Evolutionary conservation across 2,113 vertebrate species (phyloP).

Genomic region (Gymnobelideus leadbeateri): DNA sequence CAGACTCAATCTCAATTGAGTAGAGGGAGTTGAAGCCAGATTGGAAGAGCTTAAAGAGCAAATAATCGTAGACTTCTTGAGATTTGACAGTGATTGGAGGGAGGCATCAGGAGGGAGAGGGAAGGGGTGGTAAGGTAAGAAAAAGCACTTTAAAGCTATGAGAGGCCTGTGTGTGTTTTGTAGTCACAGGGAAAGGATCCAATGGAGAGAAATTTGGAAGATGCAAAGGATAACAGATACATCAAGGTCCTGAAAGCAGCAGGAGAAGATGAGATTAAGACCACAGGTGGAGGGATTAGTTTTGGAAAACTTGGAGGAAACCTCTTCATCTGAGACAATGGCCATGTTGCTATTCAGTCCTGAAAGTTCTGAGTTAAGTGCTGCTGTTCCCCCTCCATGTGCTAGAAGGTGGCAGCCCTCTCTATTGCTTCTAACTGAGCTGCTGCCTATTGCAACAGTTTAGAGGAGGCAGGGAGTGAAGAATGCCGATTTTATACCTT

Average conservation of each 20-base stretch:
- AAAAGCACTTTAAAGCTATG: not conserved
- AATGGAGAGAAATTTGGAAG: slow-evolving; percentile 18
- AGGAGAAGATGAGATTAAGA: not conserved
- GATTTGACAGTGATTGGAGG: not conserved
- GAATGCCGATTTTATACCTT: slow-evolving; percentile 11
- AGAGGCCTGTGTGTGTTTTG: not conserved
- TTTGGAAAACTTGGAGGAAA: slow-evolving; percentile 15
- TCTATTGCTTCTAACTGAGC: slow-evolving; percentile 27
- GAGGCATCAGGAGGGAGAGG: not conserved
- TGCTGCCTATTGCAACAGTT: slow-evolving; percentile 26
- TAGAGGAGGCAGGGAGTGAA: slow-evolving; percentile 34
- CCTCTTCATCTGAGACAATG: not conserved
- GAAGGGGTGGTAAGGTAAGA: not conserved
- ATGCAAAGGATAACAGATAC: not conserved
- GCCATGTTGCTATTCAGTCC: not conserved
- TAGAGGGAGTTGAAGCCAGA: not conserved
- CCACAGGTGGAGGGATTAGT: slow-evolving; percentile 10
- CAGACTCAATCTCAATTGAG: not conserved
- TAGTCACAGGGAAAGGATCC: not conserved
- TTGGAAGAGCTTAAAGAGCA: not conserved
- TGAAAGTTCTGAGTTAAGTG: not conserved
- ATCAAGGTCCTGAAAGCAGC: not conserved
- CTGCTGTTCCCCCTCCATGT: slow-evolving; percentile 11
- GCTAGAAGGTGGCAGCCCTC: not conserved
- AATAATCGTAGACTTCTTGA: not conserved